Evolutionary conservation across 2,797 vertebrate species (phyloP).

Genomic region (Eleutherodactylus coqui): DNA sequence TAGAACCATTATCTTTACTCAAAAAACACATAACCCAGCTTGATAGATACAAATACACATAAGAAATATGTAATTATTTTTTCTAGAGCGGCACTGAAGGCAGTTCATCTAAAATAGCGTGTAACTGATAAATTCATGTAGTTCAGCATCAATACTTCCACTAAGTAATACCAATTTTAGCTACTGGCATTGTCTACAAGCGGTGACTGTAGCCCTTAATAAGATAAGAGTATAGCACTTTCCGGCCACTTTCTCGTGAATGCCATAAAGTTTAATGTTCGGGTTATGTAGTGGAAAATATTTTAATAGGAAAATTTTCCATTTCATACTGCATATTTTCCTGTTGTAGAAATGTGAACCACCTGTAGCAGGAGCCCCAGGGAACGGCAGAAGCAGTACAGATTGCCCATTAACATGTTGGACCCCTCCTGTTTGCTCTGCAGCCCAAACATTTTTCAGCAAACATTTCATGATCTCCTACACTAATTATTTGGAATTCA

Average conservation of each 20-base stretch:
- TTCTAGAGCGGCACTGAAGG: not conserved
- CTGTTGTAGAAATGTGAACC: slow-evolving; percentile 78
- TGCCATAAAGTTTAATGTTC: slow-evolving; percentile 66
- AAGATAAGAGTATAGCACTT: slow-evolving; percentile 54
- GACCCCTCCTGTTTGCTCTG: slow-evolving; percentile 71
- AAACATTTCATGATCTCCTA: slow-evolving; percentile 73
- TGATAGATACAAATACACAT: not conserved
- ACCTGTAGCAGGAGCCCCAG: slow-evolving; percentile 76
- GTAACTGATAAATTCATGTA: not conserved
- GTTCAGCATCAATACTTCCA: slow-evolving; percentile 13
- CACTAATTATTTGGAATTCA: slow-evolving; percentile 80
- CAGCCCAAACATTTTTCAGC: slow-evolving; percentile 65
- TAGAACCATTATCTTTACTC: too few species aligned
- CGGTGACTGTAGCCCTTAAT: slow-evolving; percentile 38
- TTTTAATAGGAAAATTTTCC: slow-evolving; percentile 75
- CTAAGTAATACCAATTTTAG: slow-evolving; percentile 35
- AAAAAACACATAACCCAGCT: too few species aligned
- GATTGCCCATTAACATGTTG: slow-evolving; percentile 72
- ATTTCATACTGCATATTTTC: slow-evolving; percentile 77
- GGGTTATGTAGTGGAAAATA: slow-evolving; percentile 74
- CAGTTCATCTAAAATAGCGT: not conserved
- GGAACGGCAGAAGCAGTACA: slow-evolving; percentile 72
- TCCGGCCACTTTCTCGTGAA: slow-evolving; percentile 57
- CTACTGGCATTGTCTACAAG: slow-evolving; percentile 53
- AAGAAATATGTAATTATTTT: not conserved